phyloP scores from a whole-genome alignment of 1,140 invertebrate genomes.

The Drosophila leontia region DNA sequence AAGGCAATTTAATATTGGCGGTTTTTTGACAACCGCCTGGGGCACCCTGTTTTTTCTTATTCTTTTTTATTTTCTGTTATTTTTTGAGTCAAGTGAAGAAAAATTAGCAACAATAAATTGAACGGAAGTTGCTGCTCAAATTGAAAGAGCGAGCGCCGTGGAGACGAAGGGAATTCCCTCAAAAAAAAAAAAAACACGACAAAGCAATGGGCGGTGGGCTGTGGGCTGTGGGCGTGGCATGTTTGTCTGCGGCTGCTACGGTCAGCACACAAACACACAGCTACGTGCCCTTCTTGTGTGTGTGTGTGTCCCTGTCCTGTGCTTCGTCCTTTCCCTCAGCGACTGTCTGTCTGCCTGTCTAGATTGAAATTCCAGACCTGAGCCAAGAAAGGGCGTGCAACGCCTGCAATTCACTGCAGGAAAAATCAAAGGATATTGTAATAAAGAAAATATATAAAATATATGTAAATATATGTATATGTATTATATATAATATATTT shows the following conservation, averaged over 20 bases:
- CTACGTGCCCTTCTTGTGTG: constrained; percentile 32
- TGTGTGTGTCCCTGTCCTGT: constrained; percentile 8
- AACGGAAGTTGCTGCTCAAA: constrained; percentile 81
- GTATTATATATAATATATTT: no score
- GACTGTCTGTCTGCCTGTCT: constrained; percentile 20
- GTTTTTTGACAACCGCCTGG: background rate
- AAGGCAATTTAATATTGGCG: constrained; percentile 28
- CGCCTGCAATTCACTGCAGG: constrained; percentile 3
- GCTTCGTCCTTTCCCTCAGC: constrained; percentile 6
- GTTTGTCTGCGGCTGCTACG: constrained; percentile 70
- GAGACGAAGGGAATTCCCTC: constrained; percentile 1
- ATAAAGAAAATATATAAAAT: no score
- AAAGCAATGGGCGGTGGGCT: background rate
- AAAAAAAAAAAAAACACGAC: constrained; percentile 15
- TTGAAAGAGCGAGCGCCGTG: constrained; percentile 44
- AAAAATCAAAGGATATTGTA: background rate
- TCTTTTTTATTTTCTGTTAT: constrained; percentile 6
- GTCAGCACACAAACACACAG: constrained; percentile 35
- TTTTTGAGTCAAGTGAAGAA: constrained; percentile 67
- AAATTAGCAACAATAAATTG: constrained; percentile 82
- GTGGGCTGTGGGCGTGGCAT: constrained; percentile 36
- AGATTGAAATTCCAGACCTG: constrained; percentile 59
- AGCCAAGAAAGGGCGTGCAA: constrained; percentile 13
- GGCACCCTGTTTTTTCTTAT: constrained; percentile 50
- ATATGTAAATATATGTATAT: no score